Conservation (phyloP, 2,113 vertebrate genomes). For the Antechinus flavipes region DNA sequence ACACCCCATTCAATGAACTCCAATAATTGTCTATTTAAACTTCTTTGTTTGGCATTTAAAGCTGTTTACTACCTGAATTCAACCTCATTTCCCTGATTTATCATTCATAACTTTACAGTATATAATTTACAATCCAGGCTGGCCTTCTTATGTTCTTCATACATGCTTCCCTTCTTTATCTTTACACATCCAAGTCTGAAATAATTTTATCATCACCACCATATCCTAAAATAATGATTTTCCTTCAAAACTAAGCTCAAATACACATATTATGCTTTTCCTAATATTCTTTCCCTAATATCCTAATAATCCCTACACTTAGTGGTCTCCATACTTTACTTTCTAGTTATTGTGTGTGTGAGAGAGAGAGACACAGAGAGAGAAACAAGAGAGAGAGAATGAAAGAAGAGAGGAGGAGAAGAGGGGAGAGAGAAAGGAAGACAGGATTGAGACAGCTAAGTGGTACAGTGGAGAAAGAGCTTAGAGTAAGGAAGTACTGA, state of each 20-base stretch:
- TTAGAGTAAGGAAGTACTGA: no score
- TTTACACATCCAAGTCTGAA: neutral
- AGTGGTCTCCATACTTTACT: no score
- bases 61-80: neutral
- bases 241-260: neutral
- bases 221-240: neutral
- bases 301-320: neutral
- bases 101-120: neutral
- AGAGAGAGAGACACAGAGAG: no score
- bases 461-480: no score
- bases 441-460: no score
- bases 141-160: neutral
- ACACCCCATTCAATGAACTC: neutral
- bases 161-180: neutral
- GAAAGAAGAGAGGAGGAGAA: no score
- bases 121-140: neutral
- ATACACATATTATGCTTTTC: no score
- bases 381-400: no score
- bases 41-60: neutral
- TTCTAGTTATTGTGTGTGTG: no score
- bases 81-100: neutral
- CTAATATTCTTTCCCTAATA: no score
- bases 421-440: no score
- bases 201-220: neutral
- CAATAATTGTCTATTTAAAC: neutral